A percentile compares a stretch with the other conserved stretches of the same genome.
These are phyloP conservation scores for Microtus ochrogaster DNA, from an alignment of 2,113 vertebrate species.

Conservation along the genomic window DNA sequence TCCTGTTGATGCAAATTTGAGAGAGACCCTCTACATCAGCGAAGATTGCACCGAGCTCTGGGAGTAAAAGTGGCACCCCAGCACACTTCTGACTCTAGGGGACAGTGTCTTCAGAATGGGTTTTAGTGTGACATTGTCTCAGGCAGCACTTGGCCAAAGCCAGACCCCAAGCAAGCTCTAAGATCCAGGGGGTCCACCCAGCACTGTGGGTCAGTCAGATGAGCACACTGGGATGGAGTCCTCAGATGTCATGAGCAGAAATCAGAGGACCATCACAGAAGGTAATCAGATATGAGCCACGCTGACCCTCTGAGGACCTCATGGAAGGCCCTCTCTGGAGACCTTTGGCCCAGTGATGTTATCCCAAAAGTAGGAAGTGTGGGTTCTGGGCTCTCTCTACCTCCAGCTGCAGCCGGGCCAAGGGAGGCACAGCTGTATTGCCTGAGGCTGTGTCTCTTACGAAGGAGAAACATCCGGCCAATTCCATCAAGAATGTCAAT, in stretches of 20 bases:
- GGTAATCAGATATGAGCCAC: not conserved
- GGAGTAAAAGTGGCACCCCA: not conserved
- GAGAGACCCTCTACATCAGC: not conserved
- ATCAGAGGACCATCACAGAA: not conserved
- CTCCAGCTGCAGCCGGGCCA: constrained; percentile 63
- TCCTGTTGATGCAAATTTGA: not conserved
- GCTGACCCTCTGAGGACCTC: constrained; percentile 28
- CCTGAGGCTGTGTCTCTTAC: constrained; percentile 68
- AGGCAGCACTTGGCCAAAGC: not conserved
- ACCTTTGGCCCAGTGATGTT: constrained; percentile 59
- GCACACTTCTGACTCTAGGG: not conserved
- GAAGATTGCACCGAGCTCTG: not conserved
- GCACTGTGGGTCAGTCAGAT: not conserved
- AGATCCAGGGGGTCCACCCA: not conserved
- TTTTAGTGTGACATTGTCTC: not conserved
- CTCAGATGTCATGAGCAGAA: not conserved
- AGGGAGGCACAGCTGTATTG: constrained; percentile 77
- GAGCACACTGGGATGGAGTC: not conserved
- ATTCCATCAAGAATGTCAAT: constrained; percentile 75
- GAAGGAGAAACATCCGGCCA: constrained; percentile 80
- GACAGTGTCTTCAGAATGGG: not conserved
- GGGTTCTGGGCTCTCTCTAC: constrained; percentile 60
- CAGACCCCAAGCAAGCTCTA: not conserved
- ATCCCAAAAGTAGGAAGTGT: constrained; percentile 62
- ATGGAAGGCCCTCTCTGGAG: constrained; percentile 22